Conservation (phyloP, 2,888 invertebrate species). For the Heliconius hortense region DNA sequence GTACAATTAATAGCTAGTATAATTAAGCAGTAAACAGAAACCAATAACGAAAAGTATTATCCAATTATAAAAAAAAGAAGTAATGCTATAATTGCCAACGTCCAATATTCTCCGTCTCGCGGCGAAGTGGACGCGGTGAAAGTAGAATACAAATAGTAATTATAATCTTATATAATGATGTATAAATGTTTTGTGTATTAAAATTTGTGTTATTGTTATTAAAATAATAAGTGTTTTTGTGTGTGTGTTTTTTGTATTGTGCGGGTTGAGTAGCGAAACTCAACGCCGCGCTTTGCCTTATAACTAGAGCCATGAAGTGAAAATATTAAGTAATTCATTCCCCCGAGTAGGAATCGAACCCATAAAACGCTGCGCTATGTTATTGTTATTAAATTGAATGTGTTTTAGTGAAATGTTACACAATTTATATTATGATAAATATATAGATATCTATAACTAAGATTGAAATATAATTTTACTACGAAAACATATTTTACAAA, state of each 20-base stretch:
- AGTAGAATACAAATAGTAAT: slow-evolving; percentile 11
- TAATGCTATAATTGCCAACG: slow-evolving; percentile 1
- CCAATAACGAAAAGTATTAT: not conserved
- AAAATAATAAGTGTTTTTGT: not conserved
- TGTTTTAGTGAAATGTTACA: too few relatives aligned
- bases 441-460: too few relatives aligned
- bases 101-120: not conserved
- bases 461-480: too few relatives aligned
- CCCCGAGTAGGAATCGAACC: too few relatives aligned
- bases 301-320: too few relatives aligned
- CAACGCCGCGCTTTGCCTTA: too few relatives aligned
- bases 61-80: slow-evolving; percentile 3
- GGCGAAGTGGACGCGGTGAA: slow-evolving; percentile 15
- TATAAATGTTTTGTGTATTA: not conserved
- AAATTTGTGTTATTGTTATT: not conserved
- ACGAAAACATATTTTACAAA: too few relatives aligned
- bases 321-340: too few relatives aligned
- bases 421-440: too few relatives aligned
- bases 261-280: not conserved
- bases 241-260: too few relatives aligned
- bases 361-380: too few relatives aligned
- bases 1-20: not conserved
- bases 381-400: not conserved
- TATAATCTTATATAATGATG: slow-evolving; percentile 5
- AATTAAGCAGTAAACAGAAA: not conserved